Percentiles rank a stretch among this genome's conserved stretches.
These are phyloP conservation scores for Centrocercus urophasianus DNA, from an alignment of 2,113 vertebrate species.

Conservation along the genomic window DNA sequence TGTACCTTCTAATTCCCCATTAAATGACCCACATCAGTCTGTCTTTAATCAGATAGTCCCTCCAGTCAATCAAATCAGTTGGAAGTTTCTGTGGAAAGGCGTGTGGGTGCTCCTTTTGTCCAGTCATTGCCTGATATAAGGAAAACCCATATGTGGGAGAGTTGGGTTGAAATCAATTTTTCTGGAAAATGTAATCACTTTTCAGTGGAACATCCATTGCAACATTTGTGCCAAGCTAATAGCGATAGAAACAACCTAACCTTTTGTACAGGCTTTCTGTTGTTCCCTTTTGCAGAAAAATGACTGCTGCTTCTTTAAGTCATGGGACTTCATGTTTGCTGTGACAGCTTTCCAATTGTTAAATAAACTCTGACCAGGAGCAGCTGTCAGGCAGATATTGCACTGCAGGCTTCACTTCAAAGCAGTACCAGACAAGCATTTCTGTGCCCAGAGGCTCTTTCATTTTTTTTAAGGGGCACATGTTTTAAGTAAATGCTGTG, in stretches of 20 bases:
- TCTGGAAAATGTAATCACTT: conserved; percentile 8
- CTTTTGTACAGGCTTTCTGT: background rate
- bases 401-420: conserved; percentile 27
- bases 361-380: conserved; percentile 65
- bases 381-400: conserved; percentile 65
- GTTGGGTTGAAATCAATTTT: background rate
- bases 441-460: background rate
- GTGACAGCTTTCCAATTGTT: conserved; percentile 69
- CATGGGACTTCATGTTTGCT: conserved; percentile 41
- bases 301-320: conserved; percentile 56
- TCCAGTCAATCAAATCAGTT: background rate
- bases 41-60: background rate
- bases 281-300: conserved; percentile 6
- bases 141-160: background rate
- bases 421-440: background rate
- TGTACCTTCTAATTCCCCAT: background rate
- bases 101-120: background rate
- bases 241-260: background rate
- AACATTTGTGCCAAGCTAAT: background rate
- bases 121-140: background rate
- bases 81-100: background rate
- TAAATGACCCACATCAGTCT: background rate
- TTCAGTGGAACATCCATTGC: background rate
- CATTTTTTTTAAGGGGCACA: background rate
- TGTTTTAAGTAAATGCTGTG: background rate